Evolutionary conservation across 2,113 vertebrate species (phyloP).

Genomic region (mouse (Mus musculus)): DNA sequence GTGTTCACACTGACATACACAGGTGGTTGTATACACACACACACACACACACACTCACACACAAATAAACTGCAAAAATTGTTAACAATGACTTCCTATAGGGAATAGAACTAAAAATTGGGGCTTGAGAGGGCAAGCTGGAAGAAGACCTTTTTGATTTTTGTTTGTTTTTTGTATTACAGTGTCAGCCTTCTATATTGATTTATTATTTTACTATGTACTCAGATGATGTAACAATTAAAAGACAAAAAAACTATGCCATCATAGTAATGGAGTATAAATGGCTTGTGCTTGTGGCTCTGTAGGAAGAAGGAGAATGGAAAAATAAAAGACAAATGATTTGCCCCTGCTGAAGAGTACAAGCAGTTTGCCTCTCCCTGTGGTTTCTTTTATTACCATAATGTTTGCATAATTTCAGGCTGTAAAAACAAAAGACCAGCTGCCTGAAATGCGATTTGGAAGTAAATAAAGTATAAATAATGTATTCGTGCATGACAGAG

Average conservation of each 20-base stretch:
- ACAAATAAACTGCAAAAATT: not conserved
- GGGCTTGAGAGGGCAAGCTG: not conserved
- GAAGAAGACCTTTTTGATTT: not conserved
- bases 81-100: not conserved
- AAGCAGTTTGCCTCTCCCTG: slow-evolving; percentile 2
- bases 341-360: slow-evolving; percentile 6
- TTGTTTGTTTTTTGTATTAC: not conserved
- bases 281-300: not conserved
- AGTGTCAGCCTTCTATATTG: not conserved
- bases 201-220: not conserved
- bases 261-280: not conserved
- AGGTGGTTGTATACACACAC: not conserved
- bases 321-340: not conserved
- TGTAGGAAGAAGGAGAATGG: not conserved
- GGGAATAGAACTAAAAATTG: not conserved
- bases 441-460: slow-evolving; percentile 48
- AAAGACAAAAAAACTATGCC: not conserved
- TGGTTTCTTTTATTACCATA: slow-evolving; percentile 54
- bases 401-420: slow-evolving; percentile 57
- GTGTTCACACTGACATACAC: not conserved
- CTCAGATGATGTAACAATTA: slow-evolving; percentile 11
- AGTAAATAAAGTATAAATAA: slow-evolving; percentile 71
- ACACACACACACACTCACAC: not conserved
- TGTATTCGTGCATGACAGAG: slow-evolving; percentile 33
- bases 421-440: slow-evolving; percentile 61